Evolutionary conservation across 2,113 vertebrate genomes (phyloP).

Genomic region (Sapayoa aenigma): DNA sequence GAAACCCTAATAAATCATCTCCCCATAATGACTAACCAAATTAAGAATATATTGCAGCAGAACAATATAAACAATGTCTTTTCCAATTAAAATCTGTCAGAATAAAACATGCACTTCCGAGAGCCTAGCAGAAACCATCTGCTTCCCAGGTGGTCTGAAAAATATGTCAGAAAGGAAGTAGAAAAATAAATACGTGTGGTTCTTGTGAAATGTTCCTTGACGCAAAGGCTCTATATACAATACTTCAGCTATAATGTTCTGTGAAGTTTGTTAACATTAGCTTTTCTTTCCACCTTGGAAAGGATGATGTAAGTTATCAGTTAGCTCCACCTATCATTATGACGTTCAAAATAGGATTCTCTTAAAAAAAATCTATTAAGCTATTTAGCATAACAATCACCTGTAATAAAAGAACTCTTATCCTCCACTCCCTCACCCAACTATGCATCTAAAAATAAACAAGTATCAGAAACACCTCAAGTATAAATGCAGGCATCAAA

Average conservation of each 20-base stretch:
- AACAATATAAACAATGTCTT: background rate
- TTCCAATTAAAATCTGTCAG: background rate
- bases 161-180: background rate
- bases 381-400: background rate
- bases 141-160: background rate
- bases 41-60: background rate
- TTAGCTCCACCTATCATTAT: background rate
- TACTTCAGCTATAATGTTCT: background rate
- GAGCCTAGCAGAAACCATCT: background rate
- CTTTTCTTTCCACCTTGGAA: background rate
- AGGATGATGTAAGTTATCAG: background rate
- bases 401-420: background rate
- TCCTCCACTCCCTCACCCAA: rapidly evolving
- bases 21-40: background rate
- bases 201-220: background rate
- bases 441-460: background rate
- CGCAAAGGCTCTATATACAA: background rate
- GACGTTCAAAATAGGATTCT: background rate
- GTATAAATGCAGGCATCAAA: background rate
- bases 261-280: background rate
- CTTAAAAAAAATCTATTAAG: background rate
- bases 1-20: slow-evolving; percentile 1
- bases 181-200: background rate
- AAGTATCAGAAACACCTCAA: background rate
- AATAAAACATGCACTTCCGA: background rate